phyloP scores from a whole-genome alignment of 2,113 vertebrate species.

The Podarcis raffonei region DNA sequence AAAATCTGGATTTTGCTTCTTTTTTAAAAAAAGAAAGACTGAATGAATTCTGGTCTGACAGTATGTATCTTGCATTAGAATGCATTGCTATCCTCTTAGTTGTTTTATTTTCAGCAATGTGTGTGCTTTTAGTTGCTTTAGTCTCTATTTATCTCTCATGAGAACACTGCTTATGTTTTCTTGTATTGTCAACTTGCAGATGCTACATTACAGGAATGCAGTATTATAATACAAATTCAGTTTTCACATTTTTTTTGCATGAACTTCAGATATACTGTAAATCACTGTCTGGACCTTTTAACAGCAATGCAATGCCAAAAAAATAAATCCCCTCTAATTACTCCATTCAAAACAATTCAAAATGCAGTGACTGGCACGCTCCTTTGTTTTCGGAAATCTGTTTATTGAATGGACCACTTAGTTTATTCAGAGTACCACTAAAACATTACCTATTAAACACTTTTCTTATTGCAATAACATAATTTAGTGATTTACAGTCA shows the following conservation, averaged over 20 bases:
- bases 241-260: slow-evolving; percentile 81
- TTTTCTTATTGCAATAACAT: slow-evolving; percentile 25
- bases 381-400: slow-evolving; percentile 46
- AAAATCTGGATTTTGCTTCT: slow-evolving; percentile 82
- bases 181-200: slow-evolving; percentile 98
- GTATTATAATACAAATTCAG: slow-evolving; percentile 78
- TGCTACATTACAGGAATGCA: slow-evolving; percentile 84
- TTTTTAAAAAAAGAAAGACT: slow-evolving; percentile 79
- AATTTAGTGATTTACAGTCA: slow-evolving; percentile 56
- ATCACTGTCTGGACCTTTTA: slow-evolving; percentile 73
- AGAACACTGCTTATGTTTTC: slow-evolving; percentile 78
- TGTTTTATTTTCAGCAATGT: slow-evolving; percentile 85
- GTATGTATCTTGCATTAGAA: slow-evolving; percentile 91
- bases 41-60: slow-evolving; percentile 86
- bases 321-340: slow-evolving; percentile 25
- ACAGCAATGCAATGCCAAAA: slow-evolving; percentile 54
- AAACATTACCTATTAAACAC: slow-evolving; percentile 34
- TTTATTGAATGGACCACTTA: slow-evolving; percentile 43
- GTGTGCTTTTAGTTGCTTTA: slow-evolving; percentile 90
- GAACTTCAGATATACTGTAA: slow-evolving; percentile 78
- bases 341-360: slow-evolving; percentile 54
- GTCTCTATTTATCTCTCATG: slow-evolving; percentile 85
- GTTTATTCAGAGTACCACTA: slow-evolving; percentile 46
- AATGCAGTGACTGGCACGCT: slow-evolving; percentile 7
- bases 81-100: slow-evolving; percentile 89